Percentiles rank a stretch among this genome's conserved stretches.
Evolutionary conservation across 1,140 invertebrate genomes (phyloP).

Genomic region (Euwallacea similis): DNA sequence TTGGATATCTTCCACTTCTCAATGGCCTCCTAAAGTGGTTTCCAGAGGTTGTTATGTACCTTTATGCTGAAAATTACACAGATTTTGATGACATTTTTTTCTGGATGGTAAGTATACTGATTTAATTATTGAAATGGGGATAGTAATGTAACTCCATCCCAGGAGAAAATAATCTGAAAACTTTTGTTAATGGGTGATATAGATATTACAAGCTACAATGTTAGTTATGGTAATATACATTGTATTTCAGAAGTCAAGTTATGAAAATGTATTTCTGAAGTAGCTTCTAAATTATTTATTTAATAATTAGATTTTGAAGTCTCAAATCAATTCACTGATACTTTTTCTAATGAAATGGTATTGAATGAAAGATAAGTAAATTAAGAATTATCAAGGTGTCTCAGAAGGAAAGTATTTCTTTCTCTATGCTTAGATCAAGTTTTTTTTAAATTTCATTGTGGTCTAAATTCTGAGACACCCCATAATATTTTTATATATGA

Average conservation of each 20-base stretch:
- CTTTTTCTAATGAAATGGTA: too few species aligned
- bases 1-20: constrained; percentile 80
- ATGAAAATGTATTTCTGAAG: too few species aligned
- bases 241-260: too few species aligned
- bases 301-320: too few species aligned
- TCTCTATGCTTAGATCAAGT: too few species aligned
- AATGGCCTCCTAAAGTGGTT: constrained; percentile 83
- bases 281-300: not conserved
- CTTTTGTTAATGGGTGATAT: not conserved
- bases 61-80: constrained; percentile 62
- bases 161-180: too few species aligned
- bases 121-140: not conserved
- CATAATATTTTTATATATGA: constrained; percentile 20
- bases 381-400: not conserved
- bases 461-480: not conserved
- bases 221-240: too few species aligned
- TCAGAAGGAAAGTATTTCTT: too few species aligned
- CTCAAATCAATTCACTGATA: too few species aligned
- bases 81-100: constrained; percentile 6
- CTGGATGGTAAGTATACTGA: constrained; percentile 19
- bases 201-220: not conserved
- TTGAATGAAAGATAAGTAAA: constrained; percentile 1
- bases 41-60: constrained; percentile 79
- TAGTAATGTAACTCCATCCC: too few species aligned
- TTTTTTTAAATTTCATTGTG: too few species aligned